Evolutionary conservation across 2,113 vertebrate species (phyloP), one percentile per base, ranked within the genome.

Genomic region (Myiopsitta monachus): DNA sequence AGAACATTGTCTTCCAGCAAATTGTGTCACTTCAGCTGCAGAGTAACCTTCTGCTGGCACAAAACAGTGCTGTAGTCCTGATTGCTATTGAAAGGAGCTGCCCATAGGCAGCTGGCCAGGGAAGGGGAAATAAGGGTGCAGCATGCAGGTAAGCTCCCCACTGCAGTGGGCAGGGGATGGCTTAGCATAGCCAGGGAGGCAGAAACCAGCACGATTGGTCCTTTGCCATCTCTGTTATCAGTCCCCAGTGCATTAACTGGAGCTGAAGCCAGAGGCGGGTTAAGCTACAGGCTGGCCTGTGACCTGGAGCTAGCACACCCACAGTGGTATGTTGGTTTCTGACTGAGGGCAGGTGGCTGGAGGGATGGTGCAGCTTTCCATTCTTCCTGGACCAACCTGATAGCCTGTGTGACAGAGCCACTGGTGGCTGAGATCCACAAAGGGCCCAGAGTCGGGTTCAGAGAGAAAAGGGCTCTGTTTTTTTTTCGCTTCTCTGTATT

Each of bases 31-130:
- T 88, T 92, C 83, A 90, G 76, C 94, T 83, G 76, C 16, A 4
- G 55, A 88, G 61, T 86, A 76, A 81, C 81, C 82, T 92, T 83
- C 82, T 92, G 64, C 46, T 88, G 92, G 86, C 63, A 92, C 49
- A 86, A 78, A 93, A 62, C 73, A 76, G 39, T 41, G 68, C 88
- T 43, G 67, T 62, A 54, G 49, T 62, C 46, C 64, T 74, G 31
- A 47, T 39, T 83, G 68, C 82, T 77, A 31, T 88, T 77, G 90
- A 90, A 88, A 91, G 0, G 10, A 92, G 70, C 62, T 2, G 1
- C 55, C 84, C 0, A 0, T 31, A 36, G 62, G 82, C 82, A 86
- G 75, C 66, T 90, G 75, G 46, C 88, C 70, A 57, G 54, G 92
- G 63, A 73, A 30, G 52, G 54, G 36, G 61, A 51, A 63, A 9